A percentile compares a stretch with the other conserved stretches of the same genome.
Evolutionary conservation across 1,140 invertebrate genomes (phyloP).

Genomic region (Chrysomallon squamiferum): DNA sequence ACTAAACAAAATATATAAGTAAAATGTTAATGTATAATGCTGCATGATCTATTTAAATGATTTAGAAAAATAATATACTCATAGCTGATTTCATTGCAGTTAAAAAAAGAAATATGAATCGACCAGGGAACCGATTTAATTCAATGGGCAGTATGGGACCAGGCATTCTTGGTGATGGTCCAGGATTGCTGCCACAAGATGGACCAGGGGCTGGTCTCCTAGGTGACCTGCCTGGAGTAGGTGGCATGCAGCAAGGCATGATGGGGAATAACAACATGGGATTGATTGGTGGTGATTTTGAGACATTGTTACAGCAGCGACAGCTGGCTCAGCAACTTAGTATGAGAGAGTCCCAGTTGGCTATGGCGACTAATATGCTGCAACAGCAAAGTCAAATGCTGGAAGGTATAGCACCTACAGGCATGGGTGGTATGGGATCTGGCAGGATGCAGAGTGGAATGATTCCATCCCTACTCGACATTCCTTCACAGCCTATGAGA

Average conservation of each 20-base stretch:
- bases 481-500: neutral
- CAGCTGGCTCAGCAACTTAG: slow-evolving; percentile 16
- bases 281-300: neutral
- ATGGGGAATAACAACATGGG: neutral
- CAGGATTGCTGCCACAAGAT: no score
- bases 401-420: neutral
- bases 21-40: no score
- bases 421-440: neutral
- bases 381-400: slow-evolving; percentile 17
- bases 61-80: no score
- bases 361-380: slow-evolving; percentile 22
- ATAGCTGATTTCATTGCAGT: no score
- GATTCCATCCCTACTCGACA: slow-evolving; percentile 2
- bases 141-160: no score
- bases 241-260: neutral
- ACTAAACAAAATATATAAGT: no score
- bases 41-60: no score
- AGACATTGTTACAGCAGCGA: slow-evolving; percentile 16
- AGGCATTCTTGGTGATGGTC: no score
- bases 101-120: no score
- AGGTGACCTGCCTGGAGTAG: neutral
- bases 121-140: no score
- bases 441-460: neutral
- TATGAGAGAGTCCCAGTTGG: slow-evolving; percentile 27
- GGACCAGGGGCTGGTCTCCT: neutral